A percentile compares a stretch with the other conserved stretches of the same genome.
These are phyloP conservation scores for Porphyrio hochstetteri DNA, from an alignment of 2,113 vertebrate species.

Conservation along the genomic window DNA sequence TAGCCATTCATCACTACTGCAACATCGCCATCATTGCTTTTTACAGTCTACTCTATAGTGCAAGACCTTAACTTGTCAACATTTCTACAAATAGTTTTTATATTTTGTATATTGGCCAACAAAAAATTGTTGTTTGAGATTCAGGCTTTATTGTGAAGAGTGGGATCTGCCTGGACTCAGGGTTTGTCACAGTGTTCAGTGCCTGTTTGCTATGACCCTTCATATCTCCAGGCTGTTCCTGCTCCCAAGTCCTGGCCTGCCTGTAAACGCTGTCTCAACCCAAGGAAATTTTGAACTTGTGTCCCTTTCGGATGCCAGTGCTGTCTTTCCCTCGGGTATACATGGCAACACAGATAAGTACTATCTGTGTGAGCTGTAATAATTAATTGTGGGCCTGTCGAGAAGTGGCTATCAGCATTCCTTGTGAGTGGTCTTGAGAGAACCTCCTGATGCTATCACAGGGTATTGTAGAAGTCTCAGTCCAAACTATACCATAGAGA, in stretches of 20 bases:
- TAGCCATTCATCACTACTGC: neutral
- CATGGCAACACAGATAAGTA: conserved; percentile 17
- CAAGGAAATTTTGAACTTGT: neutral
- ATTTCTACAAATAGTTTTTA: neutral
- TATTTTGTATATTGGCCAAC: neutral
- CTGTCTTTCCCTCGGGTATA: neutral
- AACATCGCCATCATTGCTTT: neutral
- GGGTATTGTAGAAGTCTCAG: neutral
- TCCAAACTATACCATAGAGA: neutral
- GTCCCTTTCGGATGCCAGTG: neutral
- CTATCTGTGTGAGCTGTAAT: conserved; percentile 40
- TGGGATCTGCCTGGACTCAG: neutral
- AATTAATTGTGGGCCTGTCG: conserved; percentile 26
- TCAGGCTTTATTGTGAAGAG: neutral
- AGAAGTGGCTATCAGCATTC: conserved; percentile 1
- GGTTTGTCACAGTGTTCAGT: neutral
- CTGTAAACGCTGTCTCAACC: neutral
- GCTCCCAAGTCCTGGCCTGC: neutral
- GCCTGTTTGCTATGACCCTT: neutral
- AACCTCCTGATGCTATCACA: neutral
- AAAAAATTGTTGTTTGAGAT: neutral
- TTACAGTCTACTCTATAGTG: neutral
- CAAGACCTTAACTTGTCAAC: neutral
- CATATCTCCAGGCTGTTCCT: neutral
- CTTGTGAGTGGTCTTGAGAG: conserved; percentile 17